Base-by-base conservation (phyloP, 2,888 invertebrate species). In the Cheilosia pagana region DNA sequence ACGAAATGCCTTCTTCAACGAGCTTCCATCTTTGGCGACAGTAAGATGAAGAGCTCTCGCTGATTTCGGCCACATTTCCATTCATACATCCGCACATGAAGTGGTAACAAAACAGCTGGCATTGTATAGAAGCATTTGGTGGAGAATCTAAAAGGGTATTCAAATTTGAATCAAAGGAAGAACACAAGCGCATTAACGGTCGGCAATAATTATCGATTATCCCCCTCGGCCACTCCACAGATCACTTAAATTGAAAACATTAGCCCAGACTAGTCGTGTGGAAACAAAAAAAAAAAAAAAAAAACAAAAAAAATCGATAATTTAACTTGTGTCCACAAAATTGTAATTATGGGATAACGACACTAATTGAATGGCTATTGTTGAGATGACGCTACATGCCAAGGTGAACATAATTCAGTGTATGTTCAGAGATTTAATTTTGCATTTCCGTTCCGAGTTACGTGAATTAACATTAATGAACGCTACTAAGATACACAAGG, bases 271-370 rank as follows among this genome's bases (percentile, higher is more conserved):
- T 8, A 52, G 0, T 28, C 8, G 28, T 28, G 6, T 28, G 2
- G 28, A 8, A 28, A n/a, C n/a, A n/a, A 59, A 28, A 59, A 39
- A 50, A 28, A 45, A 55, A 45, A 43, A 23, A 21, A 28, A 4
- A 10, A 16, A n/a, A 12, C 39, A 39, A 25, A 50, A 62, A 55
- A 59, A 28, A 55, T 59, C 55, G 31, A 77, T 82, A 53, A 55
- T 71, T 71, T 65, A 50, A 72, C 67, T 72, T 82, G 71, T 67
- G 65, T 68, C 67, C 53, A 77, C 62, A 77, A 82, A 77, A 82
- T 43, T 74, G 52, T 83, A 78, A 83, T 83, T 78, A 78, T 83
- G 83, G 78, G 78, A 83, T 83, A 78, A 83, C 62, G 78, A 83
- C 68, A 68, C 63, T 74, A 83, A 83, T 78, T 78, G 72, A 78